A percentile compares a stretch with the other conserved stretches of the same genome.
Evolutionary conservation across 1,140 invertebrate genomes (phyloP).

Genomic region (Spodoptera litura): DNA sequence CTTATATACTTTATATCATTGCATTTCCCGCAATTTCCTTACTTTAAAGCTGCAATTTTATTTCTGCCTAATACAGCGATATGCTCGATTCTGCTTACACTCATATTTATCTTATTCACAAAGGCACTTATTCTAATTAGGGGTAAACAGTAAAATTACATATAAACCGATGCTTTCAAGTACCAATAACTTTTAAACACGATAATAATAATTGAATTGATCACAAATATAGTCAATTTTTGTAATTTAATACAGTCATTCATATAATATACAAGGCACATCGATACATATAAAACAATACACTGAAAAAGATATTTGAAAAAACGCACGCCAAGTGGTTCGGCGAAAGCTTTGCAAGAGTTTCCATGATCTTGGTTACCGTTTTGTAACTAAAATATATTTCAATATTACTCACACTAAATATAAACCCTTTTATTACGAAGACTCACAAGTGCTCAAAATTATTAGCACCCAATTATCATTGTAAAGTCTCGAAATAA

Average conservation of each 20-base stretch:
- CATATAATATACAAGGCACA: background rate
- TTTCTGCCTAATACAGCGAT: slow-evolving; percentile 20
- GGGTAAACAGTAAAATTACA: background rate
- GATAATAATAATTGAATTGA: background rate
- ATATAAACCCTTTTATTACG: too few species aligned
- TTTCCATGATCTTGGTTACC: too few species aligned
- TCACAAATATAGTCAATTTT: background rate
- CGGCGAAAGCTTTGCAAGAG: too few species aligned
- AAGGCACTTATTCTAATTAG: slow-evolving; percentile 31
- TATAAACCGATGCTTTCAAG: background rate
- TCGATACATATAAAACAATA: background rate
- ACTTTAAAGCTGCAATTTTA: slow-evolving; percentile 40
- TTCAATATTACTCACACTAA: too few species aligned
- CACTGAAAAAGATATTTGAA: background rate
- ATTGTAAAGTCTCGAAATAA: too few species aligned
- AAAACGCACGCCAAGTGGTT: too few species aligned
- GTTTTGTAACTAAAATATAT: too few species aligned
- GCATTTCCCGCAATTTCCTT: slow-evolving; percentile 20
- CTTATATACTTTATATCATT: slow-evolving; percentile 31
- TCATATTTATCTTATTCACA: slow-evolving; percentile 12
- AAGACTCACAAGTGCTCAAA: too few species aligned
- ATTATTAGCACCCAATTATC: too few species aligned
- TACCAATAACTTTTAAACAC: background rate
- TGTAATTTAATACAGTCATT: slow-evolving; percentile 1
- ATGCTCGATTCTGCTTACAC: slow-evolving; percentile 23